Evolutionary conservation across 2,797 vertebrate genomes (phyloP).

Genomic region (Otolemur crassicaudatus): DNA sequence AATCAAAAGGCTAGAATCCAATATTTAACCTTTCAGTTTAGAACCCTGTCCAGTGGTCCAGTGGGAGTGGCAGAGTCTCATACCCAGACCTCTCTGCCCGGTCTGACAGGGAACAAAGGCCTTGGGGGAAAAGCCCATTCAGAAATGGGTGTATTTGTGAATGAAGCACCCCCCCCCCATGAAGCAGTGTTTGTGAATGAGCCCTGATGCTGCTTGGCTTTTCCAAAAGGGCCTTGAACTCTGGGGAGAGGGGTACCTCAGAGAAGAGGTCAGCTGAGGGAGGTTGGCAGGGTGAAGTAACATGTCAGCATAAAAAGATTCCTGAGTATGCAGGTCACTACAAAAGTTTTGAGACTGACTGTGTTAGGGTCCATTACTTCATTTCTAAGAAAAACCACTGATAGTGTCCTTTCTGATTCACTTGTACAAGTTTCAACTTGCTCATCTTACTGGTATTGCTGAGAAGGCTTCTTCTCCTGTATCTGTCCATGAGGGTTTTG

Average conservation of each 20-base stretch:
- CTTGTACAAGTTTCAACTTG: too few relatives aligned
- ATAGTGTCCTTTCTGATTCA: too few relatives aligned
- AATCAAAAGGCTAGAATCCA: not conserved
- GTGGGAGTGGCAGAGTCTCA: not conserved
- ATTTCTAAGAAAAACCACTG: too few relatives aligned
- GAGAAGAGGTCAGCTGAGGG: not conserved
- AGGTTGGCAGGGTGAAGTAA: not conserved
- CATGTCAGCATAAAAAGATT: not conserved
- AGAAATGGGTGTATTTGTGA: not conserved
- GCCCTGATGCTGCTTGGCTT: not conserved
- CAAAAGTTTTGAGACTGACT: too few relatives aligned
- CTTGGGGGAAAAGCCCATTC: too few relatives aligned
- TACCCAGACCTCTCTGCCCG: not conserved
- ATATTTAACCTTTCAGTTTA: not conserved
- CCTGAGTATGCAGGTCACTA: too few relatives aligned
- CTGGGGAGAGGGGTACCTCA: accelerated
- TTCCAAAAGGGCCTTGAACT: not conserved
- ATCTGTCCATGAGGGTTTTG: too few relatives aligned
- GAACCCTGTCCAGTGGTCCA: not conserved
- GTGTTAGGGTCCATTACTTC: too few relatives aligned
- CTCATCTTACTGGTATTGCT: too few relatives aligned
- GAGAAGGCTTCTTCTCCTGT: too few relatives aligned
- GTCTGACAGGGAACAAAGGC: not conserved
- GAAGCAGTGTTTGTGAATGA: not conserved
- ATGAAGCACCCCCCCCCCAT: not conserved